Percentiles rank a stretch among this genome's conserved stretches.
Conservation (phyloP, 2,113 vertebrate species). For the Oxyura jamaicensis region DNA sequence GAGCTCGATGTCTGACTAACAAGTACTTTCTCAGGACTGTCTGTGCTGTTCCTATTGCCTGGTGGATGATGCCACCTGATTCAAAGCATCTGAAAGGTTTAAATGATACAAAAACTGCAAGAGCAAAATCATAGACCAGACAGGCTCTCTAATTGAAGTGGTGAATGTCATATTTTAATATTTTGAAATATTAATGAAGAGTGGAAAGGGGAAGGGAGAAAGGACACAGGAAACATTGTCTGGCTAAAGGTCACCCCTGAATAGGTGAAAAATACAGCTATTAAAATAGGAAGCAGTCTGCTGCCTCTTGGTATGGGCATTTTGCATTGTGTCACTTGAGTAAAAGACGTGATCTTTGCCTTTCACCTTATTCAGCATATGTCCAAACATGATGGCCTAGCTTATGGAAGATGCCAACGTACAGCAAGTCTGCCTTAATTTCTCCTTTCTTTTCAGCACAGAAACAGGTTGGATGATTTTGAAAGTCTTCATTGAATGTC, state of each 20-base stretch:
- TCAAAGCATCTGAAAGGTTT: not conserved
- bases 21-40: not conserved
- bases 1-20: not conserved
- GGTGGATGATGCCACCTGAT: not conserved
- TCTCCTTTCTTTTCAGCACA: not conserved
- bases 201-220: not conserved
- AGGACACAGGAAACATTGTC: not conserved
- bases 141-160: not conserved
- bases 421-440: not conserved
- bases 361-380: not conserved
- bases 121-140: not conserved
- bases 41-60: not conserved
- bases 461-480: not conserved
- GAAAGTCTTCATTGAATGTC: not conserved
- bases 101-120: not conserved
- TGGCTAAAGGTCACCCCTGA: not conserved
- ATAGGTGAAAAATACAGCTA: not conserved
- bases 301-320: not conserved
- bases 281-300: not conserved
- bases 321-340: accelerated
- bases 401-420: not conserved
- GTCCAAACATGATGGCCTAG: not conserved
- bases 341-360: not conserved
- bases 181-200: not conserved
- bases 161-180: not conserved